These are phyloP conservation scores for Euthynnus affinis DNA, from an alignment of 2,797 vertebrate genomes.

Conservation along the genomic window DNA sequence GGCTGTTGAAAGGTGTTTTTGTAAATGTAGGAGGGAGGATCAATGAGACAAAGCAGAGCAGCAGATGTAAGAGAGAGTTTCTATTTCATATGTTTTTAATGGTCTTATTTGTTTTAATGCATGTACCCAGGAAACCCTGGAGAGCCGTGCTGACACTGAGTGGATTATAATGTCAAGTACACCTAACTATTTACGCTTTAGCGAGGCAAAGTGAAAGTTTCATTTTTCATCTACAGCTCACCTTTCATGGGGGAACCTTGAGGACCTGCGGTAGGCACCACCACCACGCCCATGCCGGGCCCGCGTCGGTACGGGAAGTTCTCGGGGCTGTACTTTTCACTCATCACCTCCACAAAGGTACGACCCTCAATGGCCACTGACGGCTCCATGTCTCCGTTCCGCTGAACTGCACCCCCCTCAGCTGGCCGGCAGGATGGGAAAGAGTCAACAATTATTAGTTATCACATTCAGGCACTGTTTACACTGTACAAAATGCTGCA, in stretches of 20 bases:
- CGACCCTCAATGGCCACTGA: slow-evolving; percentile 87
- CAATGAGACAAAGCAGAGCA: no score
- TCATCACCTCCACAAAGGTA: slow-evolving; percentile 97
- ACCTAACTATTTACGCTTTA: no score
- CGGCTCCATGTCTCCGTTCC: slow-evolving; percentile 88
- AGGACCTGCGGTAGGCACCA: slow-evolving; percentile 87
- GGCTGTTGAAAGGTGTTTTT: not conserved
- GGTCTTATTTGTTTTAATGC: no score
- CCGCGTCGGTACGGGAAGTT: slow-evolving; percentile 97
- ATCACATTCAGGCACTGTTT: no score
- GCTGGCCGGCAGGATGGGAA: slow-evolving; percentile 29
- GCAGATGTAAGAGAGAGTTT: no score
- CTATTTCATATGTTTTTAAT: no score
- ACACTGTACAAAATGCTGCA: no score
- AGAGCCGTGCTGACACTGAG: no score
- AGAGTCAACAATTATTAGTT: not conserved
- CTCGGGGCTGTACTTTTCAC: slow-evolving; percentile 98
- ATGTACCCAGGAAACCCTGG: no score
- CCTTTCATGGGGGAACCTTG: slow-evolving; percentile 99
- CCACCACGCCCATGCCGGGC: slow-evolving; percentile 94
- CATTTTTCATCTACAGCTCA: slow-evolving; percentile 64
- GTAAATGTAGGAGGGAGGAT: no score
- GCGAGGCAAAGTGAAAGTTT: not conserved
- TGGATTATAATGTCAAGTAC: no score
- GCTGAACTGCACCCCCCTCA: slow-evolving; percentile 38